Evolutionary conservation across 1,140 invertebrate genomes (phyloP), one percentile per base, ranked within the genome.

Genomic region (Subanguina moxae): DNA sequence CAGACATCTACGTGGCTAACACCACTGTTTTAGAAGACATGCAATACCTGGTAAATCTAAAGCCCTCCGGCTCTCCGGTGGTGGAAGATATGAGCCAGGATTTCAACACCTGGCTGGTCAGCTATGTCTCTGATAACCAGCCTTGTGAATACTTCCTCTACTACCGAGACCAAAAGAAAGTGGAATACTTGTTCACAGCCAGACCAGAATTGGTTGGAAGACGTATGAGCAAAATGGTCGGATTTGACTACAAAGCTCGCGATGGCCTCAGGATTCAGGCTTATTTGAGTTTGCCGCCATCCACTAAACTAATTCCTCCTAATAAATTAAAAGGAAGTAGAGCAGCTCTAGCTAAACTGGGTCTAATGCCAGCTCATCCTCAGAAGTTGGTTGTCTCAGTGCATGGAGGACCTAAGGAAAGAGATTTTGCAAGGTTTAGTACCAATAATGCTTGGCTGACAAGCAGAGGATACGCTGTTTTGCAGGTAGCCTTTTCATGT

Each of bases 1-100:
- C 78, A 21, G 81, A 80, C 52, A 67, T 83, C 57, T 82, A 73
- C 43, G 78, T 80, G 43, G 81, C 78, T 11, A 80, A 80, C 57
- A 71, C 77, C 13, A 83, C 78, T 11, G 64, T 82, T 32, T 68
- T 83, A 42, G 78, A 80, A 11, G 78, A 80, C 56, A 71, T 80
- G 57, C 78, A 80, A 72, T 82, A 80, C 70, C 66, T 80, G 30
- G 78, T 83, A 13, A 80, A 80, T 63, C 56, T 80, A 46, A 65
- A 76, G 17, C 78, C 78, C 17, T 27, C 58, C 8, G 78, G 67
- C 57, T 71, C 78, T 0, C 66, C 78, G 0, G 57, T 74, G 1
- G 72, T 80, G 43, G 65, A 80, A 23, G 64, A 65, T 25, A 71
- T 77, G 62, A 76, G 72, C 28, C 58, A 61, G 38, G 58, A 80